Percentiles rank a stretch among this genome's conserved stretches.
These are phyloP conservation scores for Steatocranus sp. DNA, from an alignment of 2,797 vertebrate species.

Conservation along the genomic window DNA sequence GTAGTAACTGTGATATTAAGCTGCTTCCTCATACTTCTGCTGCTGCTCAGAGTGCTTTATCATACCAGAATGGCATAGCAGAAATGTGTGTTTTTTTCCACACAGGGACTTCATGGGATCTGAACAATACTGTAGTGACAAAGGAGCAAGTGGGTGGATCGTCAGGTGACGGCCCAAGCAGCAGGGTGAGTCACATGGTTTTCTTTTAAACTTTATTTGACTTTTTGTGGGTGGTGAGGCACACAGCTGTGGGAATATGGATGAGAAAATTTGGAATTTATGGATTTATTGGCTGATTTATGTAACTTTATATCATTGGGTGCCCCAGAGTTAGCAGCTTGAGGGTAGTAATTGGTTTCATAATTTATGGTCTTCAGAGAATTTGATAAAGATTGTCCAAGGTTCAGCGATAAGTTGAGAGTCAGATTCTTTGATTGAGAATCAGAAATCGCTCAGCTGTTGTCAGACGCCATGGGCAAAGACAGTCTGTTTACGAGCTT, in stretches of 20 bases:
- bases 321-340: neutral
- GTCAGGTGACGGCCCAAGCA: conserved; percentile 32
- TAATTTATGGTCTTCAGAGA: conserved; percentile 18
- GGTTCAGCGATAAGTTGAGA: conserved; percentile 39
- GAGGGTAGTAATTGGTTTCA: neutral
- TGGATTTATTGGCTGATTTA: neutral
- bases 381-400: conserved; percentile 44
- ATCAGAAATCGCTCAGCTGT: neutral
- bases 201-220: neutral
- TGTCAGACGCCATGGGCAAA: conserved; percentile 40
- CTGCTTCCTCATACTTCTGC: neutral
- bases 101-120: conserved; percentile 54
- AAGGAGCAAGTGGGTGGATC: neutral
- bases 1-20: neutral
- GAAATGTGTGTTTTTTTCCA: neutral
- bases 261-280: neutral
- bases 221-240: neutral
- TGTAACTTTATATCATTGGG: neutral
- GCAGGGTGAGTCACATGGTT: conserved; percentile 55
- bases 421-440: neutral
- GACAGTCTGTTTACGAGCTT: conserved; percentile 44
- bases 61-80: neutral
- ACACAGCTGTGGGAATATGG: neutral
- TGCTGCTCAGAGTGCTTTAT: neutral
- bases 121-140: conserved; percentile 17